phyloP scores from a whole-genome alignment of 2,113 vertebrate genomes.

The Dendrocopos noguchii region DNA sequence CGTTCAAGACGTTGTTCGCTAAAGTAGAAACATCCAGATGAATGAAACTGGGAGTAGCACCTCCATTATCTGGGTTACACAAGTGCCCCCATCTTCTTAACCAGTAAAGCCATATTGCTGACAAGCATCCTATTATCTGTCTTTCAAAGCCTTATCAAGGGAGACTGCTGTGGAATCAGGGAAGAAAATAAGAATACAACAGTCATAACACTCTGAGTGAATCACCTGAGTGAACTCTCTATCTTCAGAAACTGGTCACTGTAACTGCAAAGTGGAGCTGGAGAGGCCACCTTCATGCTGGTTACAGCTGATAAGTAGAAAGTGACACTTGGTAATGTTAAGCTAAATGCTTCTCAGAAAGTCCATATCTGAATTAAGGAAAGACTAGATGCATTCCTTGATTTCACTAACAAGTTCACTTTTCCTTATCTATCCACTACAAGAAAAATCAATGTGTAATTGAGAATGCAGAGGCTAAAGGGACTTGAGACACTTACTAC shows the following conservation, averaged over 20 bases:
- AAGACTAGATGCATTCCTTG: constrained; percentile 26
- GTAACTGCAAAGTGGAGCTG: neutral
- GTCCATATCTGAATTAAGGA: constrained; percentile 1
- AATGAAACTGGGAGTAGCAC: neutral
- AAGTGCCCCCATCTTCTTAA: neutral
- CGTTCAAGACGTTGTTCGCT: neutral
- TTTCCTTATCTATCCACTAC: constrained; percentile 39
- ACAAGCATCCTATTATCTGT: constrained; percentile 52
- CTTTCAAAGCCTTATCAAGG: constrained; percentile 59
- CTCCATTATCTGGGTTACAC: neutral
- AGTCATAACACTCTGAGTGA: constrained; percentile 51
- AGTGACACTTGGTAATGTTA: constrained; percentile 28
- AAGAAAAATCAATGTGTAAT: constrained; percentile 47
- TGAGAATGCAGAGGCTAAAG: neutral
- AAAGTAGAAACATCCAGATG: neutral
- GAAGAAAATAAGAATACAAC: constrained; percentile 49
- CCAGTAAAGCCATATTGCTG: constrained; percentile 4
- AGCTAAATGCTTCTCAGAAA: constrained; percentile 31
- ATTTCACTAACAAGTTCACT: constrained; percentile 43
- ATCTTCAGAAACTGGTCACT: constrained; percentile 42
- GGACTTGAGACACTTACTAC: neutral
- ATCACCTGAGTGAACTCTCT: constrained; percentile 32
- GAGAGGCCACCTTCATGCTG: neutral
- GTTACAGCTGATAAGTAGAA: constrained; percentile 26
- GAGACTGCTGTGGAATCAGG: constrained; percentile 44